Conservation (phyloP, 2,888 invertebrate species). For the Megaustenia siamemsis region DNA sequence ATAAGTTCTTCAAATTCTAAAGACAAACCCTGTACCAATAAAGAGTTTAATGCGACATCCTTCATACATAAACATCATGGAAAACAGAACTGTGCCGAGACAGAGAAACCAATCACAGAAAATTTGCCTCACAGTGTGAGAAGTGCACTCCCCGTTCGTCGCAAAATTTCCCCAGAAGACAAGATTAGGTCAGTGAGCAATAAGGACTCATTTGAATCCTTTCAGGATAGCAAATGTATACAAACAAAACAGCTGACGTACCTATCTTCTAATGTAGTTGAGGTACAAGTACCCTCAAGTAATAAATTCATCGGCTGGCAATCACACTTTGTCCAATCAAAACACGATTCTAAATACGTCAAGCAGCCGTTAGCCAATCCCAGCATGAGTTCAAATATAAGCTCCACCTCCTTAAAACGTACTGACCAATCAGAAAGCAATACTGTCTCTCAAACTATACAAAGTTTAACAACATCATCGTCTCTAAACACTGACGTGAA, state of each 20-base stretch:
- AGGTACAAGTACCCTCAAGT: neutral
- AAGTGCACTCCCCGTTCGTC: too few relatives aligned
- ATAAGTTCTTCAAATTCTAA: neutral
- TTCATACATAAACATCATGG: neutral
- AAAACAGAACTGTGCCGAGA: neutral
- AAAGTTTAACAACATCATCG: neutral
- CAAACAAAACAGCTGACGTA: too few relatives aligned
- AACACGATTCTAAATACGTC: too few relatives aligned
- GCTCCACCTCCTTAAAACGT: constrained; percentile 5
- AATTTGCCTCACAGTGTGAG: too few relatives aligned
- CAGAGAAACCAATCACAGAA: too few relatives aligned
- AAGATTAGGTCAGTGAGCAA: too few relatives aligned
- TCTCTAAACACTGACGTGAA: constrained; percentile 12
- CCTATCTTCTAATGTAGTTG: too few relatives aligned
- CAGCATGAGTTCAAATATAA: neutral
- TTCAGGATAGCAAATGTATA: too few relatives aligned
- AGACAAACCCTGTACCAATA: neutral
- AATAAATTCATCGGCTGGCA: neutral
- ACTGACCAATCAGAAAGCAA: neutral
- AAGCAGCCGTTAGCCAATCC: neutral
- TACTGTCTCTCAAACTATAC: neutral
- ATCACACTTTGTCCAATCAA: neutral
- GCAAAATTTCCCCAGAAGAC: too few relatives aligned
- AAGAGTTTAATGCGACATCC: neutral
- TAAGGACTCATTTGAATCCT: too few relatives aligned